phyloP scores from a whole-genome alignment of 2,797 vertebrate species.

The Streptopelia turtur region DNA sequence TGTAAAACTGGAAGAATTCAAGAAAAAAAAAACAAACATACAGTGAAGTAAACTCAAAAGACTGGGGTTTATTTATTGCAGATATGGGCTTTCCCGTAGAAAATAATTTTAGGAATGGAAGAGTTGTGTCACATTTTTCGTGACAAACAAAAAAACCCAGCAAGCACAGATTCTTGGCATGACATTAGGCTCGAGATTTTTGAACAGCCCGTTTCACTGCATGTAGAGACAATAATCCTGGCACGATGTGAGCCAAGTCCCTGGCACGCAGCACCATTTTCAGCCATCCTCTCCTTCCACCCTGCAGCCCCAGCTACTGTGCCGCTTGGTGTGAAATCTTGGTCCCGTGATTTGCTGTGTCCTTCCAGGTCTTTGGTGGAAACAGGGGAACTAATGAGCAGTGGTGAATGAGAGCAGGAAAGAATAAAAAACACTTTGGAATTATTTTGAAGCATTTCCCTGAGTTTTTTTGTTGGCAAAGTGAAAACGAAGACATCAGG shows the following conservation, averaged over 20 bases:
- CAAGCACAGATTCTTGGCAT: conserved; percentile 68
- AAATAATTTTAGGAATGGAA: background rate
- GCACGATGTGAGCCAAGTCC: conserved; percentile 35
- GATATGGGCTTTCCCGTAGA: background rate
- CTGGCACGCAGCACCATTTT: background rate
- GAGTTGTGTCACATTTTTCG: background rate
- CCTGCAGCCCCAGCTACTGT: background rate
- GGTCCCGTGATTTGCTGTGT: accelerated
- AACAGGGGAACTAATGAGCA: background rate
- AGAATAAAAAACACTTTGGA: background rate
- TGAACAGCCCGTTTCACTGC: conserved; percentile 62
- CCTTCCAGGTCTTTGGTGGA: background rate
- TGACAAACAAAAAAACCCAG: conserved; percentile 33
- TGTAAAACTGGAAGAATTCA: background rate
- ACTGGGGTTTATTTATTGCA: background rate
- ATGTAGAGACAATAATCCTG: conserved; percentile 52
- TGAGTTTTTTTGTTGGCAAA: background rate
- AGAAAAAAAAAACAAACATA: background rate
- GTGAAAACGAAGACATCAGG: background rate
- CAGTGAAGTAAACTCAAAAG: background rate
- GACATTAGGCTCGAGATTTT: conserved; percentile 43
- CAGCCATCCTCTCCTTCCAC: background rate
- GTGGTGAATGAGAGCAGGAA: background rate
- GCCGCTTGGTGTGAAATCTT: background rate
- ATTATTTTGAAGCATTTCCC: background rate